Evolutionary conservation across 2,888 invertebrate species (phyloP).

Genomic region (Ormyrus thymus): DNA sequence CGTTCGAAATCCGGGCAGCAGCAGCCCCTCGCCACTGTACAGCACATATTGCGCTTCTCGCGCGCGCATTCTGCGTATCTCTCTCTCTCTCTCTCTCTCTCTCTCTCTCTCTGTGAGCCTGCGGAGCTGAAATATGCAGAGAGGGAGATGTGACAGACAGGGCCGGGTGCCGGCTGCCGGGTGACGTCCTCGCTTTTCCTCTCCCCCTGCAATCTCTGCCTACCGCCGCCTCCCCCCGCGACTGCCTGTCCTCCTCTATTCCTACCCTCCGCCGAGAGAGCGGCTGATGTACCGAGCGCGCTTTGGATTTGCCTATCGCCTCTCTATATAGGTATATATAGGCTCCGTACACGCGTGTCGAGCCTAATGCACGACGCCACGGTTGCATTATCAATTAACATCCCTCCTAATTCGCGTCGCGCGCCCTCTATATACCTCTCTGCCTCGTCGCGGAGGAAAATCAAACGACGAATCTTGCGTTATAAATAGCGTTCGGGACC

Average conservation of each 20-base stretch:
- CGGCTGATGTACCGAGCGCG: constrained; percentile 2
- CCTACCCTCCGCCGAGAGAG: background rate
- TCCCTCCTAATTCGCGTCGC: background rate
- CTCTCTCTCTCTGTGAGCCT: background rate
- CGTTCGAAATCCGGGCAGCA: constrained; percentile 6
- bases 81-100: background rate
- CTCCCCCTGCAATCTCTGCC: constrained; percentile 23
- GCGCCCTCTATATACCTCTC: constrained; percentile 8
- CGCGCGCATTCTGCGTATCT: background rate
- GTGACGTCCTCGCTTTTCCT: constrained; percentile 30
- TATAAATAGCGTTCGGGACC: too few relatives aligned
- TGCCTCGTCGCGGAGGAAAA: constrained; percentile 11
- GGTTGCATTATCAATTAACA: too few relatives aligned
- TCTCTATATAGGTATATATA: background rate
- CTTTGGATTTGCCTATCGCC: too few relatives aligned
- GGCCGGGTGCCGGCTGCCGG: background rate
- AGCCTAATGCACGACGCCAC: too few relatives aligned
- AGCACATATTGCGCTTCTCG: constrained; percentile 32
- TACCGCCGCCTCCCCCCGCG: too few relatives aligned
- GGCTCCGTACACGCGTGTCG: background rate
- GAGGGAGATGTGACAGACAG: constrained; percentile 33
- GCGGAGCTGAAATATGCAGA: constrained; percentile 43
- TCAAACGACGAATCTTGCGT: background rate
- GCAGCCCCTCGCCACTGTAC: background rate
- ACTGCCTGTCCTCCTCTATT: too few relatives aligned